Evolutionary conservation across 2,888 invertebrate species (phyloP).

Genomic region (Alloscopus bannaensis): DNA sequence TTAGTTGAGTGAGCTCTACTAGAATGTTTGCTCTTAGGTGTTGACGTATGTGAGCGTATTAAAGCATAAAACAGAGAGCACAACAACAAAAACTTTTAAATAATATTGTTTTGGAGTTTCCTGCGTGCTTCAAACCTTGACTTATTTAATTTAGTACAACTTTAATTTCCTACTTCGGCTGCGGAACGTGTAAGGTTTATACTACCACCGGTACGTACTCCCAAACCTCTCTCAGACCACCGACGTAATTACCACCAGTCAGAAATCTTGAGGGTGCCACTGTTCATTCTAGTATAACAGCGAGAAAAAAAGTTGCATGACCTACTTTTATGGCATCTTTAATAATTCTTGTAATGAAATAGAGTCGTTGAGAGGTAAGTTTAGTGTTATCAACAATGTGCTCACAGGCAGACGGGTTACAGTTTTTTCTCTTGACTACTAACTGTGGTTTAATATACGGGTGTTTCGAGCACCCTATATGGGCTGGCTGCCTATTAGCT

Average conservation of each 20-base stretch:
- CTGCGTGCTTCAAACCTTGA: constrained; percentile 30
- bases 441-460: not conserved
- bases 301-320: constrained; percentile 20
- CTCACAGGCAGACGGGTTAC: too few relatives aligned
- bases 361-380: constrained; percentile 13
- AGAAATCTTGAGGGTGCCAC: not conserved
- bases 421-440: not conserved
- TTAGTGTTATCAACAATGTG: not conserved
- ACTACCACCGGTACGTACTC: not conserved
- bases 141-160: constrained; percentile 58
- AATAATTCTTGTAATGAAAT: constrained; percentile 52
- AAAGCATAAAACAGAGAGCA: too few relatives aligned
- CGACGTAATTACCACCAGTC: constrained; percentile 15
- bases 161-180: constrained; percentile 8
- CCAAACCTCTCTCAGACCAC: not conserved
- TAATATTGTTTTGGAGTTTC: constrained; percentile 30
- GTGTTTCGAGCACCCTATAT: not conserved
- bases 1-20: too few relatives aligned
- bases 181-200: not conserved
- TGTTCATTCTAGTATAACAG: not conserved
- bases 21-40: too few relatives aligned
- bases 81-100: too few relatives aligned
- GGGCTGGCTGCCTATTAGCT: constrained; percentile 10
- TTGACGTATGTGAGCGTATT: too few relatives aligned
- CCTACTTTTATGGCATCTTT: constrained; percentile 51